Evolutionary conservation across 2,888 invertebrate species (phyloP).

Genomic region (Heliconius sara): DNA sequence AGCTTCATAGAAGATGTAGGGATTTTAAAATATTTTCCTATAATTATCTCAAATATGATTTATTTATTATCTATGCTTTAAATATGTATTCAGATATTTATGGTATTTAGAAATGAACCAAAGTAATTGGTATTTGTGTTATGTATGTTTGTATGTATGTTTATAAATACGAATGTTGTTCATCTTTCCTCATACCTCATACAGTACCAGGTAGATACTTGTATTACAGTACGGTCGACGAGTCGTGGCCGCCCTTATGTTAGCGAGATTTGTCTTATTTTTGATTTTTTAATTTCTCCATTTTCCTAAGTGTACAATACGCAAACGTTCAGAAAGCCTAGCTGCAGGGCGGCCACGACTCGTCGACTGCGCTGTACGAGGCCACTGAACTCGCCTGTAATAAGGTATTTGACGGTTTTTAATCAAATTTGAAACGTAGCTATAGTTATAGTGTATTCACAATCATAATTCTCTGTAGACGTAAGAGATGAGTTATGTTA

Average conservation of each 20-base stretch:
- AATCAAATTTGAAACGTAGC: conserved; percentile 5
- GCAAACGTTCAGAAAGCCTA: background rate
- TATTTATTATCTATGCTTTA: background rate
- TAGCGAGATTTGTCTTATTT: background rate
- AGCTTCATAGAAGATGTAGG: background rate
- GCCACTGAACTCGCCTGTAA: background rate
- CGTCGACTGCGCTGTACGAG: background rate
- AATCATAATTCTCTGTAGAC: background rate
- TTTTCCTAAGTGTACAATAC: background rate
- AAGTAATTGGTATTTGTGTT: background rate
- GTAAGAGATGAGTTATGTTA: background rate
- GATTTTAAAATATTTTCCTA: background rate
- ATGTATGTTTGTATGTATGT: background rate
- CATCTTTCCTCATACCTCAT: background rate
- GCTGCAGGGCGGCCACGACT: background rate
- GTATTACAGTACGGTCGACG: background rate
- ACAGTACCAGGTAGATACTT: background rate
- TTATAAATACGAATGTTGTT: conserved; percentile 16
- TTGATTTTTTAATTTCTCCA: background rate
- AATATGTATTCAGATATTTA: background rate
- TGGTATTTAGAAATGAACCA: background rate
- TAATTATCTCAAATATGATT: background rate
- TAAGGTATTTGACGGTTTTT: conserved; percentile 7
- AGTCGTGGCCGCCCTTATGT: background rate
- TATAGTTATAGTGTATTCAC: background rate